Percentiles rank a stretch among this genome's conserved stretches.
Evolutionary conservation across 2,888 invertebrate genomes (phyloP).

Genomic region (Deroplatys truncata): DNA sequence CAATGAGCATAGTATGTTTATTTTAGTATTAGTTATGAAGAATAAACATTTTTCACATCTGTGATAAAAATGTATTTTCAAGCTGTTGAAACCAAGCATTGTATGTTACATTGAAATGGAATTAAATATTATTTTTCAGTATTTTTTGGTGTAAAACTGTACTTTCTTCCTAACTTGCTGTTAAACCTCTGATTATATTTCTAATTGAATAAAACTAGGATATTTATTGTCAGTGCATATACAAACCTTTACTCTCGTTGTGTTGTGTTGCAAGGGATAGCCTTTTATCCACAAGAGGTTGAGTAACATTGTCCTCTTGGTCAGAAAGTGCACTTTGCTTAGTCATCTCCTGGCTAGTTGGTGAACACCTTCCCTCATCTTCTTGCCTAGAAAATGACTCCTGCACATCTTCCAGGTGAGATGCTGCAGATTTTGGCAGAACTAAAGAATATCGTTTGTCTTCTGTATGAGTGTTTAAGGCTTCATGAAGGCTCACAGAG

Average conservation of each 20-base stretch:
- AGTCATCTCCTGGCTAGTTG: background rate
- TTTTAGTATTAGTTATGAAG: too few species aligned
- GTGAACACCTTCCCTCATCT: background rate
- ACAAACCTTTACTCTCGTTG: slow-evolving; percentile 18
- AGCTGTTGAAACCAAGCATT: too few species aligned
- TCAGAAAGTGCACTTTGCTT: background rate
- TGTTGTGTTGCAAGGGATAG: slow-evolving; percentile 13
- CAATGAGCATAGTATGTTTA: too few species aligned
- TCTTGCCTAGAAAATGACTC: background rate
- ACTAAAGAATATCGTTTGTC: slow-evolving; percentile 38
- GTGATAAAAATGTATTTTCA: too few species aligned
- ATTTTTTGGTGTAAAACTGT: too few species aligned
- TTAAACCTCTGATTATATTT: too few species aligned
- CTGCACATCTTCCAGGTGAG: background rate
- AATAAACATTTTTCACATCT: too few species aligned
- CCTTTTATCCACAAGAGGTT: slow-evolving; percentile 5
- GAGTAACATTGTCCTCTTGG: slow-evolving; percentile 1
- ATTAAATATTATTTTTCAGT: too few species aligned
- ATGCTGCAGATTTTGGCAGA: slow-evolving; percentile 3
- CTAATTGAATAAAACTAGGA: too few species aligned
- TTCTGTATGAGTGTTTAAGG: slow-evolving; percentile 44
- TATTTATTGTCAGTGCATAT: background rate
- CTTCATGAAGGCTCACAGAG: slow-evolving; percentile 50
- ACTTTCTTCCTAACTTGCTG: too few species aligned
- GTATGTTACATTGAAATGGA: too few species aligned